Evolutionary conservation across 1,140 invertebrate species (phyloP).

Genomic region (Drosophila arizonae): DNA sequence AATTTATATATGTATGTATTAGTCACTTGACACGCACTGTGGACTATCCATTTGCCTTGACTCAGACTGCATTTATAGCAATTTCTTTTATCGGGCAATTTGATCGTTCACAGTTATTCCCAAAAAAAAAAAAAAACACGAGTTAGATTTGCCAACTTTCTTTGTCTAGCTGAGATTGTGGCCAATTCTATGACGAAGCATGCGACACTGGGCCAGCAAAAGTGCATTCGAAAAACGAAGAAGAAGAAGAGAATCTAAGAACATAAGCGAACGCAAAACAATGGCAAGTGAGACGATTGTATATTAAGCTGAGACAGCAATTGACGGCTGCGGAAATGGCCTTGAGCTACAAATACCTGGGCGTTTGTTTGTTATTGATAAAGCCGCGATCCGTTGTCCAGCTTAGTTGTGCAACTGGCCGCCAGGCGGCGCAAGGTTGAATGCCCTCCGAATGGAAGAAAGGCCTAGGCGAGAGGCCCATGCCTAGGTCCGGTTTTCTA

Average conservation of each 20-base stretch:
- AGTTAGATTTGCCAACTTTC: too few relatives aligned
- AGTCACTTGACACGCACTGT: constrained; percentile 1
- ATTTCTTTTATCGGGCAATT: not conserved
- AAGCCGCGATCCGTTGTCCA: constrained; percentile 2
- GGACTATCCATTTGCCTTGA: not conserved
- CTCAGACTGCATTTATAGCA: not conserved
- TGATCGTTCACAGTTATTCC: too few relatives aligned
- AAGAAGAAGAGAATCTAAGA: not conserved
- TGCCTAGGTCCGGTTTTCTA: not conserved
- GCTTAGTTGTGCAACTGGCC: not conserved
- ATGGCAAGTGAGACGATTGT: not conserved
- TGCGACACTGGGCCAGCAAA: not conserved
- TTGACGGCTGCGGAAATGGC: constrained; percentile 8
- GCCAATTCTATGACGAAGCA: not conserved
- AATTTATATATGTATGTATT: not conserved
- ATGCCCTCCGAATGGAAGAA: constrained; percentile 11
- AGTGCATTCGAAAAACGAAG: constrained; percentile 5
- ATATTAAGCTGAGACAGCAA: not conserved
- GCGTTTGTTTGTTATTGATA: not conserved
- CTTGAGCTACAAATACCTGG: constrained; percentile 29
- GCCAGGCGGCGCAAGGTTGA: constrained; percentile 20
- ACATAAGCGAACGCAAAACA: not conserved
- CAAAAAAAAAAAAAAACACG: too few relatives aligned
- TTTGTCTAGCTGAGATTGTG: too few relatives aligned
- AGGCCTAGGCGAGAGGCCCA: not conserved